phyloP scores from a whole-genome alignment of 2,797 vertebrate species.

The Lycodopsis pacificus region DNA sequence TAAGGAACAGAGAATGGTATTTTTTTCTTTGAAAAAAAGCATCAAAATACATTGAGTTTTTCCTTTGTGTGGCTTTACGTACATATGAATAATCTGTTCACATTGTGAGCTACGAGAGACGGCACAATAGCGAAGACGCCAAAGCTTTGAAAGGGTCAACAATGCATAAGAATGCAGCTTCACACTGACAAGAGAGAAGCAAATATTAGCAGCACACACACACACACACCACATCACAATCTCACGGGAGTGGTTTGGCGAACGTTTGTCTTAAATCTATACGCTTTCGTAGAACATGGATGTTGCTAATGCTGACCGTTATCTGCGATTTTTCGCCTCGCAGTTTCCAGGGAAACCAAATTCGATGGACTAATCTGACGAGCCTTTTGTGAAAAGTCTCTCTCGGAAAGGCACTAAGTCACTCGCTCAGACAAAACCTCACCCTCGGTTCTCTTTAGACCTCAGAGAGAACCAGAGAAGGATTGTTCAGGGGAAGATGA shows the following conservation, averaged over 20 bases:
- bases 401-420: slow-evolving; percentile 55
- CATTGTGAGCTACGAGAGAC: slow-evolving; percentile 29
- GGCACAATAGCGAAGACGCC: slow-evolving; percentile 34
- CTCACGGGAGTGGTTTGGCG: background rate
- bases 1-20: background rate
- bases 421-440: slow-evolving; percentile 10
- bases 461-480: slow-evolving; percentile 20
- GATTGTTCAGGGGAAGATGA: slow-evolving; percentile 43
- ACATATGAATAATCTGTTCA: slow-evolving; percentile 21
- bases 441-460: slow-evolving; percentile 6
- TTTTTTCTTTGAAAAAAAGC: background rate
- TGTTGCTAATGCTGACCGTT: slow-evolving; percentile 67
- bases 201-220: slow-evolving; percentile 58
- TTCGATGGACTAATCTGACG: slow-evolving; percentile 60
- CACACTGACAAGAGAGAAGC: slow-evolving; percentile 49
- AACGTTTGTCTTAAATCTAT: slow-evolving; percentile 53
- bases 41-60: background rate
- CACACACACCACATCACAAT: background rate
- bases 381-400: slow-evolving; percentile 38
- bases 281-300: slow-evolving; percentile 72
- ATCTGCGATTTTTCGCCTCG: slow-evolving; percentile 34
- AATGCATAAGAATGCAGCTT: slow-evolving; percentile 67
- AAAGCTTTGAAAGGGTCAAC: slow-evolving; percentile 76
- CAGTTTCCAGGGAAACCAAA: slow-evolving; percentile 56
- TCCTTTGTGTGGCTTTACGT: slow-evolving; percentile 1